Conservation (phyloP, 2,888 invertebrate species). For the Gibbula magus region DNA sequence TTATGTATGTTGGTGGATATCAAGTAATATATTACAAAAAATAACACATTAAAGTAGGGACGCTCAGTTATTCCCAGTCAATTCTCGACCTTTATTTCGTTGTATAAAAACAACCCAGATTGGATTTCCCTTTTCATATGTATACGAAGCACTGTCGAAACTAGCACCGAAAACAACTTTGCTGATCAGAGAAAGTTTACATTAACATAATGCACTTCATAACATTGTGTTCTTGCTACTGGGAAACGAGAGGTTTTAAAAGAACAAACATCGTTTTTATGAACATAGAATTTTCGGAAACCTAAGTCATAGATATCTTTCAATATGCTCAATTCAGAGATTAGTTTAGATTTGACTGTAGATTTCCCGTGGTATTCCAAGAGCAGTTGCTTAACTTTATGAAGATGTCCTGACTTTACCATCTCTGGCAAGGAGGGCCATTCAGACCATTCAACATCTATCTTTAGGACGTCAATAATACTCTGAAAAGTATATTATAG, state of each 20-base stretch:
- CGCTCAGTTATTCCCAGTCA: too few relatives aligned
- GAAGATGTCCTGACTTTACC: background rate
- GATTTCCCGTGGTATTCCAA: background rate
- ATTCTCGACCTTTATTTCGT: too few relatives aligned
- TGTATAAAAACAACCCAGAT: too few relatives aligned
- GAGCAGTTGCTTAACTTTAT: background rate
- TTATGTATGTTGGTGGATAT: too few relatives aligned
- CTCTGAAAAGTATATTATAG: too few relatives aligned
- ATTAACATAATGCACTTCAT: too few relatives aligned
- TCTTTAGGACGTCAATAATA: background rate
- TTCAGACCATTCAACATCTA: background rate
- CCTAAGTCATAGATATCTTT: background rate
- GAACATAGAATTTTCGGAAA: background rate
- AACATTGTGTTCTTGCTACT: background rate
- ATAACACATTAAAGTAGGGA: too few relatives aligned
- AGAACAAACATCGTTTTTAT: background rate
- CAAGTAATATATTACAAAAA: too few relatives aligned
- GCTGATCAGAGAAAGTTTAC: too few relatives aligned
- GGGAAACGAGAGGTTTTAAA: background rate
- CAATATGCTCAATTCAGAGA: background rate
- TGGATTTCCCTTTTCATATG: too few relatives aligned
- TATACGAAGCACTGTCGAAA: too few relatives aligned
- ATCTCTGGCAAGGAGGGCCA: background rate
- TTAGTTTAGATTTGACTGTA: background rate
- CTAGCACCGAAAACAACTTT: too few relatives aligned